Conservation (phyloP, 2,113 vertebrate species). For the Zosterops borbonicus region DNA sequence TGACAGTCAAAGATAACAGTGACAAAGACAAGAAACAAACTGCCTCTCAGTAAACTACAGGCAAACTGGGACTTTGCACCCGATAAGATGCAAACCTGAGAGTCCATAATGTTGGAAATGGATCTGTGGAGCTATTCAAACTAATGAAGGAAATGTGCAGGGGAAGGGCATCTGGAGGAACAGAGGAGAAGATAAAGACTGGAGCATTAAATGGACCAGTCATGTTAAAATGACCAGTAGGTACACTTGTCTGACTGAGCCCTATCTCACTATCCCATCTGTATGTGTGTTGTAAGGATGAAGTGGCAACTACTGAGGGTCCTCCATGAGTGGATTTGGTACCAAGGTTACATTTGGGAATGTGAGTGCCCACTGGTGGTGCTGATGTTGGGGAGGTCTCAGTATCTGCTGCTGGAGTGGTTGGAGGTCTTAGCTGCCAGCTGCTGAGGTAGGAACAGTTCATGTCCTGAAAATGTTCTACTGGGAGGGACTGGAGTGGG, state of each 20-base stretch:
- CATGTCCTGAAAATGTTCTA: background rate
- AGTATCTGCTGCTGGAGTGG: accelerated
- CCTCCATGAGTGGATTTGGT: background rate
- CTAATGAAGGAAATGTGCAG: background rate
- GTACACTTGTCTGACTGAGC: background rate
- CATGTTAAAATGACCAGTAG: background rate
- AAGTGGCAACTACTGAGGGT: background rate
- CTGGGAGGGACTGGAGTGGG: background rate
- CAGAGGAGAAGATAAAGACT: background rate
- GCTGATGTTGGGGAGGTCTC: background rate
- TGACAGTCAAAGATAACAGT: background rate
- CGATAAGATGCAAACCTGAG: background rate
- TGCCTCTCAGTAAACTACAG: background rate
- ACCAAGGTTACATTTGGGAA: background rate
- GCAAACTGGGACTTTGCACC: background rate
- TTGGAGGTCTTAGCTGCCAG: background rate
- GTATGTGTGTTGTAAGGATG: background rate
- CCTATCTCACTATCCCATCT: background rate
- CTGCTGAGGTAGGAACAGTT: background rate
- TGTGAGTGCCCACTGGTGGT: background rate
- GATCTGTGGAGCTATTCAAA: background rate
- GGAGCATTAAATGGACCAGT: background rate
- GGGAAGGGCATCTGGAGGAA: background rate
- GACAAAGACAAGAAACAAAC: background rate
- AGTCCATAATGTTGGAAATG: background rate